Evolutionary conservation across 2,888 invertebrate species (phyloP).

Genomic region (Amblyjoppa proteus): DNA sequence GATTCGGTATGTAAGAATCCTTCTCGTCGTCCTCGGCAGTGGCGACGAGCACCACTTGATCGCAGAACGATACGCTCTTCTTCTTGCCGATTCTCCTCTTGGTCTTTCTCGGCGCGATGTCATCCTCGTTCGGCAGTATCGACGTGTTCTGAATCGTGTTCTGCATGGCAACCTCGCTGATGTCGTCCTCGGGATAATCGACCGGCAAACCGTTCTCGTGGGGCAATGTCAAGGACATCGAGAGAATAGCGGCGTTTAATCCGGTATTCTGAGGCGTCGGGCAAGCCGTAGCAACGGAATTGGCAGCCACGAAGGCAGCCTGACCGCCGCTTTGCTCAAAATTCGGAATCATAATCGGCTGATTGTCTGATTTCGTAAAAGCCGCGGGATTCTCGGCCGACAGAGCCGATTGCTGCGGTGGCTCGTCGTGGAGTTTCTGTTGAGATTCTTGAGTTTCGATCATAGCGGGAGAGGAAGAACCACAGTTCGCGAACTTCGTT

Average conservation of each 20-base stretch:
- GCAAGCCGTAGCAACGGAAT: conserved; percentile 53
- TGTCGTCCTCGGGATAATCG: conserved; percentile 83
- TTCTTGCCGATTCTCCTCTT: conserved; percentile 88
- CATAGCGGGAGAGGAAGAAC: conserved; percentile 69
- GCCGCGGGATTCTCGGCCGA: conserved; percentile 63
- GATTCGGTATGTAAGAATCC: conserved; percentile 96
- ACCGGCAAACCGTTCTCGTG: conserved; percentile 86
- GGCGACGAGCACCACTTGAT: conserved; percentile 96
- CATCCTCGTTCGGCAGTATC: conserved; percentile 82
- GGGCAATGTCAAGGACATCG: conserved; percentile 84
- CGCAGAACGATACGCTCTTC: conserved; percentile 97
- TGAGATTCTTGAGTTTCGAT: conserved; percentile 66
- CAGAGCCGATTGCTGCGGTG: conserved; percentile 31
- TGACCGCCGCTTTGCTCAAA: conserved; percentile 78
- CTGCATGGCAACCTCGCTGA: conserved; percentile 83
- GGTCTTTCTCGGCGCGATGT: conserved; percentile 85
- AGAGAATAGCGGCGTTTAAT: conserved; percentile 81
- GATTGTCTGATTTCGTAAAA: conserved; percentile 64
- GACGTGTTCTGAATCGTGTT: conserved; percentile 83
- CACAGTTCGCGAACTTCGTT: conserved; percentile 61
- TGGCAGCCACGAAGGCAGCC: conserved; percentile 67
- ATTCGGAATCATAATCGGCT: conserved; percentile 70
- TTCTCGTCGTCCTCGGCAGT: conserved; percentile 97
- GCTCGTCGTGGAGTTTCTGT: conserved; percentile 53
- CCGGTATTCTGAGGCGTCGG: conserved; percentile 73